Percentiles rank a stretch among this genome's conserved stretches.
These are phyloP conservation scores for Hemibates koningsi DNA, from an alignment of 2,113 vertebrate genomes.

Conservation along the genomic window DNA sequence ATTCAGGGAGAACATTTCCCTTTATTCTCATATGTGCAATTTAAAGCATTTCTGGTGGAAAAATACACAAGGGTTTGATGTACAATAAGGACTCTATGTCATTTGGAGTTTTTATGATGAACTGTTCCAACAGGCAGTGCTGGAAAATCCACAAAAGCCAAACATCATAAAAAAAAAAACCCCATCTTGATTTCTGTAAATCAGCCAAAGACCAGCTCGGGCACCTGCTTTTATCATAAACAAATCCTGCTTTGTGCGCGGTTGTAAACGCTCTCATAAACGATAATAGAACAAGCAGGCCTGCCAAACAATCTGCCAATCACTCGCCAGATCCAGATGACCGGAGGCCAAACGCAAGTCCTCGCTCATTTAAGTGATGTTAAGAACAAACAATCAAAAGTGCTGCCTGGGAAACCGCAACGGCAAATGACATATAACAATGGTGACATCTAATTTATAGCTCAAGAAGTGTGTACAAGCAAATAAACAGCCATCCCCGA, in stretches of 20 bases:
- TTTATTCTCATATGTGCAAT: not conserved
- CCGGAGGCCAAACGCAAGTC: slow-evolving; percentile 28
- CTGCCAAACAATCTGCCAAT: slow-evolving; percentile 50
- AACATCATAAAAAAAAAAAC: not conserved
- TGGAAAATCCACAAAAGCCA: not conserved
- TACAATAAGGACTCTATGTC: not conserved
- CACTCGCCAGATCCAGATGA: slow-evolving; percentile 22
- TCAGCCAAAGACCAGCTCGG: not conserved
- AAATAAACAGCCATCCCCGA: slow-evolving; percentile 69
- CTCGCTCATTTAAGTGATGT: slow-evolving; percentile 56
- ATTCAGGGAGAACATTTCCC: not conserved
- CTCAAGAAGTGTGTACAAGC: slow-evolving; percentile 67
- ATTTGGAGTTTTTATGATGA: not conserved
- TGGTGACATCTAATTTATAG: slow-evolving; percentile 74
- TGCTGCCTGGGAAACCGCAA: slow-evolving; percentile 29
- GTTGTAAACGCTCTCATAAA: not conserved
- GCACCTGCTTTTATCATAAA: not conserved
- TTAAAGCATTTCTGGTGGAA: not conserved
- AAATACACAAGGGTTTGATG: not conserved
- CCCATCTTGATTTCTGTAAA: not conserved
- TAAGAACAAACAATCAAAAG: slow-evolving; percentile 69
- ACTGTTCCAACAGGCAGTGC: not conserved
- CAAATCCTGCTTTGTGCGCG: not conserved
- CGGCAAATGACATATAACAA: slow-evolving; percentile 64
- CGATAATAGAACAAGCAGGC: not conserved